These are phyloP conservation scores for Pteruthius melanotis DNA, from an alignment of 2,113 vertebrate species.

Conservation along the genomic window DNA sequence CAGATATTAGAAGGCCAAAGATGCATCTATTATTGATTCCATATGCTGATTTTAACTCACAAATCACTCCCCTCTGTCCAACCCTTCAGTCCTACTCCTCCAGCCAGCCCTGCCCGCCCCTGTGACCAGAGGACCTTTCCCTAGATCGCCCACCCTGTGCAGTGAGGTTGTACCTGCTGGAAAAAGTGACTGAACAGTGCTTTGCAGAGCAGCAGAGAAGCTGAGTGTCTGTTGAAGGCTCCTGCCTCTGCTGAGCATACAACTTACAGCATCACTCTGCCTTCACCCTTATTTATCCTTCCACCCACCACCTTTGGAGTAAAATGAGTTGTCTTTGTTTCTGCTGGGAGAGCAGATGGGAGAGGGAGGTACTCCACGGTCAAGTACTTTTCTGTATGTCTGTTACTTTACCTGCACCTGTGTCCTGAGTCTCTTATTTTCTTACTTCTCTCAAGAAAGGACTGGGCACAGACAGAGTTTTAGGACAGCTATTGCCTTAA, in stretches of 20 bases:
- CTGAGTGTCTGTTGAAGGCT: background rate
- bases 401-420: background rate
- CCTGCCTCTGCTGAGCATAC: background rate
- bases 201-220: background rate
- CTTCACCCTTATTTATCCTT: background rate
- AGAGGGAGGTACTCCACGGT: background rate
- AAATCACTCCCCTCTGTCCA: background rate
- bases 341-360: background rate
- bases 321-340: background rate
- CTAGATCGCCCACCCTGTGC: background rate
- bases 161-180: background rate
- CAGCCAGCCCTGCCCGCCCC: background rate
- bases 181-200: background rate
- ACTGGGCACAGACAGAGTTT: background rate
- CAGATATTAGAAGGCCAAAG: rapidly evolving
- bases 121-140: background rate
- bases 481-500: background rate
- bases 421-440: background rate
- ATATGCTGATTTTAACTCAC: background rate
- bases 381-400: background rate
- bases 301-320: background rate
- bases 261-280: background rate
- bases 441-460: background rate
- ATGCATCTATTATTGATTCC: background rate
- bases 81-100: background rate